Base-by-base conservation (phyloP, 2,113 vertebrate species). In the Scytalopus superciliaris region DNA sequence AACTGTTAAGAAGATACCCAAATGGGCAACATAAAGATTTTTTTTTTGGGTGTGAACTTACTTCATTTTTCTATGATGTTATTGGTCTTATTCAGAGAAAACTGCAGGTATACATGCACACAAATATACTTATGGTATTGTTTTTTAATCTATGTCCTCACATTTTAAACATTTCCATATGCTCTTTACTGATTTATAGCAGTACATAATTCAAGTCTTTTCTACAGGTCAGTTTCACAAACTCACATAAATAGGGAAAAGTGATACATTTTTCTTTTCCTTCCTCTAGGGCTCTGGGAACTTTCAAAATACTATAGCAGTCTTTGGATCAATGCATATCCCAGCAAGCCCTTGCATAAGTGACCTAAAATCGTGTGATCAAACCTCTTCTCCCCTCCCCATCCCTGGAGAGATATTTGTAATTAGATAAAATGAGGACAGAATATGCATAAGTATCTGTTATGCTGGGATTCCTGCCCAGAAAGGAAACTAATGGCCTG, bases 401-500 rank as follows among this genome's bases (percentile, higher is more conserved):
- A 78, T 91, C 94, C 95, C 97, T 93, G 92, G 98, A 97, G 98
- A 98, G 78, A 42, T 77, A 87, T 94, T 97, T 95, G 97, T 97
- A 97, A 98, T 98, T 98, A 98, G 97, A 97, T 94, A 96, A 98
- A 98, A 98, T 96, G 97, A 98, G 97, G 97, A 94, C 97, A 97
- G 98, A 97, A 97, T 97, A 97, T 97, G 97, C 95, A 94, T 97
- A 98, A 98, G 97, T 98, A 97, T 98, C 97, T 98, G 97, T 95
- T 96, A 97, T 95, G 95, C 95, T 98, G 97, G 97, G 98, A 97
- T 96, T 96, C 83, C 93, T 98, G 97, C 98, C 98, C 97, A 96
- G 97, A 97, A 97, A 97, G 91, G 96, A 98, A 98, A 97, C 84
- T 91, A 97, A 93, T 78, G 70, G 85, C 33, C 72, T 95, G 94